phyloP scores from a whole-genome alignment of 2,797 vertebrate genomes.

The Phalanger gymnotis region DNA sequence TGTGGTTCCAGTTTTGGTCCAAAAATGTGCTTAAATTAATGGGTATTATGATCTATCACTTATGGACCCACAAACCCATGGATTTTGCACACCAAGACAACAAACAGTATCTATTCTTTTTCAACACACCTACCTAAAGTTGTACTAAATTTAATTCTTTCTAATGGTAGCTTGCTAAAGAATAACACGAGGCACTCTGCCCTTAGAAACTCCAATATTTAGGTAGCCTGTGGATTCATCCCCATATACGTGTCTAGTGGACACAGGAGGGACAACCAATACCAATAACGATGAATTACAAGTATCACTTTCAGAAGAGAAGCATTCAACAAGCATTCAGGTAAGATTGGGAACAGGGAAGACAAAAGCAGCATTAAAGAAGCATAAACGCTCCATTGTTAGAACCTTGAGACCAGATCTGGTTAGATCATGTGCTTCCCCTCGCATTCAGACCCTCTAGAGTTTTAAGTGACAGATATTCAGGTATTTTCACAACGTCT shows the following conservation, averaged over 20 bases:
- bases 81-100: background rate
- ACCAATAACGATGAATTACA: background rate
- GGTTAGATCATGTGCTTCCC: background rate
- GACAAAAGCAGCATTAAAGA: background rate
- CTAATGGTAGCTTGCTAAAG: background rate
- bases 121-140: background rate
- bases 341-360: background rate
- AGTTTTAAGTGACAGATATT: background rate
- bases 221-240: background rate
- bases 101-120: background rate
- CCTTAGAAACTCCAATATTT: background rate
- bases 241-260: background rate
- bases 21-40: background rate
- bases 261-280: background rate
- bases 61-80: background rate
- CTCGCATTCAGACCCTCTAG: background rate
- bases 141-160: background rate
- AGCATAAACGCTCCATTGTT: background rate
- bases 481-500: background rate
- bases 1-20: background rate
- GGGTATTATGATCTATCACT: background rate
- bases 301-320: background rate
- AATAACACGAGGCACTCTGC: background rate
- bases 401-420: background rate
- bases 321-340: background rate